Conservation (phyloP, 2,797 vertebrate species). For the Clarias fuscus region DNA sequence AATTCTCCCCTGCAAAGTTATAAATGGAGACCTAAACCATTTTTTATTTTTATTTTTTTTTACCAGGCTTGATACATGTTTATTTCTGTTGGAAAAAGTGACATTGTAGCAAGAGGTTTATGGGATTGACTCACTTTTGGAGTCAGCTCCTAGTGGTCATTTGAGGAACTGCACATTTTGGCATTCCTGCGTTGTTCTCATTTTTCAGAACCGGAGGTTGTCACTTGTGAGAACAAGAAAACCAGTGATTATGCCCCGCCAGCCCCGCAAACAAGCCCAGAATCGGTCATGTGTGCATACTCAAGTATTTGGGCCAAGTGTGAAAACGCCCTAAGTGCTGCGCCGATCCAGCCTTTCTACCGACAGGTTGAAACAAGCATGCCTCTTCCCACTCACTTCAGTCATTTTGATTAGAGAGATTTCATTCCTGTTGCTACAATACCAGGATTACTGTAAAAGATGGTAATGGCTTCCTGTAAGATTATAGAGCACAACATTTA, state of each 20-base stretch:
- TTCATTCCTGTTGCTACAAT: not conserved
- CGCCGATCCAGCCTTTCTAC: not conserved
- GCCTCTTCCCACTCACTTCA: slow-evolving; percentile 3
- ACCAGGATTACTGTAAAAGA: not conserved
- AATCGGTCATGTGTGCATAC: slow-evolving; percentile 3
- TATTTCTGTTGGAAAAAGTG: no score
- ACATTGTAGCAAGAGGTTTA: no score
- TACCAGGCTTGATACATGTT: no score
- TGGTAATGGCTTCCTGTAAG: slow-evolving; percentile 8
- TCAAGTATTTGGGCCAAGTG: slow-evolving; percentile 21
- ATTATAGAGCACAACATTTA: slow-evolving; percentile 9
- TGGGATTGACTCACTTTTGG: no score
- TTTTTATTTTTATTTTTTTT: no score
- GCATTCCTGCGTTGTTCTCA: no score
- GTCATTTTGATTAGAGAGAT: slow-evolving; percentile 3
- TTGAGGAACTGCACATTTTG: no score
- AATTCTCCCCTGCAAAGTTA: no score
- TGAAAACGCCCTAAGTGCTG: slow-evolving; percentile 4
- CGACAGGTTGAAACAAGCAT: slow-evolving; percentile 23
- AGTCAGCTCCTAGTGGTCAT: no score
- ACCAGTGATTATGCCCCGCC: not conserved
- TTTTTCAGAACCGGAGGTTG: no score
- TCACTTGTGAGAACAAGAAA: not conserved
- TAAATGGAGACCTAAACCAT: no score
- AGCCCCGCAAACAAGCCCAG: not conserved